Evolutionary conservation across 2,797 vertebrate genomes (phyloP).

Genomic region (Microtus obscurus): DNA sequence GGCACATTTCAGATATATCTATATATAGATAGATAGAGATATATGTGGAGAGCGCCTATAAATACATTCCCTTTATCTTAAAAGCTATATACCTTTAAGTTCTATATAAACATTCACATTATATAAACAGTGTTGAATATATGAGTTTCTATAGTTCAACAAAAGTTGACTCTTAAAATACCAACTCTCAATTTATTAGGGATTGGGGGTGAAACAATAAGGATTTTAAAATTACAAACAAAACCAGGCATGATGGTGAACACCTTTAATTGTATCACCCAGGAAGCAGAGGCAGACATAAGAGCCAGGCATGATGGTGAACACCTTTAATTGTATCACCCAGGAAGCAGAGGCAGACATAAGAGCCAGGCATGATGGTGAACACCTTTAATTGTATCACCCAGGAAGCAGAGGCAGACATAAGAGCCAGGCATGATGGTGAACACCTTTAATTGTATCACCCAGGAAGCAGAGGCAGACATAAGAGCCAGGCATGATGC

Average conservation of each 20-base stretch:
- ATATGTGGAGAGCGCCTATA: background rate
- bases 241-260: background rate
- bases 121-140: background rate
- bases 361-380: background rate
- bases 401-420: no score
- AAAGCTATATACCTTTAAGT: background rate
- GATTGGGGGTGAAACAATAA: constrained; percentile 29
- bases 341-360: no score
- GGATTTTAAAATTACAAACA: constrained; percentile 62
- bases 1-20: background rate
- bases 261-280: background rate
- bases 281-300: no score
- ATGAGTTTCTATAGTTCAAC: constrained; percentile 35
- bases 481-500: background rate
- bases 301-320: background rate
- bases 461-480: no score
- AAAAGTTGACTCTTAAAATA: constrained; percentile 48
- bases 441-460: background rate
- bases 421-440: background rate
- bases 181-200: constrained; percentile 38
- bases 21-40: background rate
- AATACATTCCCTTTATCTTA: background rate
- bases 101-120: background rate
- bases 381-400: background rate
- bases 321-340: no score